Base-by-base conservation (phyloP, 2,888 invertebrate species). In the Morpho deidamia region DNA sequence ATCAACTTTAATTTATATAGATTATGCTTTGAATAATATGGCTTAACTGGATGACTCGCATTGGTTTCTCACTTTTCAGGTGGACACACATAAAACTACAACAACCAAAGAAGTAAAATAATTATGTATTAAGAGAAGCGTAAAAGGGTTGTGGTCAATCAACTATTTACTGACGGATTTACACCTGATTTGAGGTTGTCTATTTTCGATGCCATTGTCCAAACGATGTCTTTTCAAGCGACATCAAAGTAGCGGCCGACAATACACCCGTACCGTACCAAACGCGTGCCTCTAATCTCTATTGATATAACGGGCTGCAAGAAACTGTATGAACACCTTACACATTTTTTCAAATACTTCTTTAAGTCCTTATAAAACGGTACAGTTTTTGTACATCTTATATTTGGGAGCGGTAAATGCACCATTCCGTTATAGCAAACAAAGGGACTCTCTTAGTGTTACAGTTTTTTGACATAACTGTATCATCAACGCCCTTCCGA, bases 231-330 rank as follows among this genome's bases (percentile, higher is more conserved):
- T 83, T 83, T 86, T 78, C 68, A 85, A 83, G 85, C 84, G 87
- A 79, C 83, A 81, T 87, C 84, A 87, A 84, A 86, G 70, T 44
- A 51, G 35, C 39, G 11, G 37, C 83, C 84, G 84, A 83, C 84
- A 83, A 80, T 80, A 59, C 68, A 61, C 72, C 72, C 74, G 72
- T 73, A 71, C 71, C 64, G 70, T 65, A 69, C 73, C 74, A 73
- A 72, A 79, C 88, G 85, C 88, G 88, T 89, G 88, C 83, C 81
- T 73, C 69, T 86, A 86, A 87, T 87, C 85, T 81, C 85, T 81
- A 85, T 86, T 87, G 83, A 86, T 81, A 80, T 86, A 88, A 88
- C 88, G 87, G 88, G 68, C 72, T 71, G 67, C 71, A 74, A 67
- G 76, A 73, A 77, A 76, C 74, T 76, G 72, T 80, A 76, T 69